phyloP scores from a whole-genome alignment of 2,113 vertebrate genomes.

The Passer montanus region DNA sequence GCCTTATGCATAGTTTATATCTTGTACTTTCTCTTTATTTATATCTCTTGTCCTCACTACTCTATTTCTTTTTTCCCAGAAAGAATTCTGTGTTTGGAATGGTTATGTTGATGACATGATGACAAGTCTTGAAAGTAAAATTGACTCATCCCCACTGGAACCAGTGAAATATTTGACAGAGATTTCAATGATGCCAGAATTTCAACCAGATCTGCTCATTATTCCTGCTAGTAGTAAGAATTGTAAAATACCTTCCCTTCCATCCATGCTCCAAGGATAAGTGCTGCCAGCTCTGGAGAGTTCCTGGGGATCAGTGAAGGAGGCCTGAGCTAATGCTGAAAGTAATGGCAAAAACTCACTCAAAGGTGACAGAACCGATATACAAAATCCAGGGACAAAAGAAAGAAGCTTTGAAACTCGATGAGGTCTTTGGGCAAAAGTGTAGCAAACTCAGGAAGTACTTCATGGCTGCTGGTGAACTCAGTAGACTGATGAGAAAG shows the following conservation, averaged over 20 bases:
- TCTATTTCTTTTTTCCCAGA: neutral
- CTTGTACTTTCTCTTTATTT: conserved; percentile 25
- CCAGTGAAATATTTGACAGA: neutral
- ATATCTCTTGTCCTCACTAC: neutral
- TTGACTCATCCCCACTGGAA: neutral
- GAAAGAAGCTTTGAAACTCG: neutral
- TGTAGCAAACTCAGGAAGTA: neutral
- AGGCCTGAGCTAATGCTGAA: neutral
- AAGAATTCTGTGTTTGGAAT: neutral
- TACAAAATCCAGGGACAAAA: neutral
- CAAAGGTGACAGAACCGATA: neutral
- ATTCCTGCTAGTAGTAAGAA: neutral
- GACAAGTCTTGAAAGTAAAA: conserved; percentile 9
- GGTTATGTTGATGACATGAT: neutral
- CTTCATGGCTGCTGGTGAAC: neutral
- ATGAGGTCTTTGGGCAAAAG: neutral
- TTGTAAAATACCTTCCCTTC: neutral
- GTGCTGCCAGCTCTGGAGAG: neutral
- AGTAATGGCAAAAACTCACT: neutral
- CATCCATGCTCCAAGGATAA: neutral
- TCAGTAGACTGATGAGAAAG: neutral
- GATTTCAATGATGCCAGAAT: neutral
- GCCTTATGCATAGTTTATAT: neutral
- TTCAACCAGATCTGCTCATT: neutral
- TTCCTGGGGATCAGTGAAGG: neutral